Evolutionary conservation across 2,113 vertebrate genomes (phyloP).

Genomic region (Colius striatus): DNA sequence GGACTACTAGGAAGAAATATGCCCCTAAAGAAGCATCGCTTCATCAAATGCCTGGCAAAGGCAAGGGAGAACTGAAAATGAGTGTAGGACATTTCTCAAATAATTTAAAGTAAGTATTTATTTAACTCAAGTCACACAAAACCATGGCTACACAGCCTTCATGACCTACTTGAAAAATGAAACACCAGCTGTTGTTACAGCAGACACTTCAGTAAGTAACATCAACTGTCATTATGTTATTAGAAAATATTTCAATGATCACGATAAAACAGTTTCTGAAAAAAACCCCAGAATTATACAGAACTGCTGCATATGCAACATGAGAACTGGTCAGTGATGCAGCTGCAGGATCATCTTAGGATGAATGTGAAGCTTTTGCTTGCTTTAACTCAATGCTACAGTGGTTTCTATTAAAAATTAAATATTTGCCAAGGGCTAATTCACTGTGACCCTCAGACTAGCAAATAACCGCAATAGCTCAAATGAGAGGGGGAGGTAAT

Average conservation of each 20-base stretch:
- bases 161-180: background rate
- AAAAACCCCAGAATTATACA: background rate
- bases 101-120: background rate
- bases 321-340: background rate
- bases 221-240: background rate
- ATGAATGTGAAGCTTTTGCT: background rate
- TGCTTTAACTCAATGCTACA: slow-evolving; percentile 10
- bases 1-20: slow-evolving; percentile 20
- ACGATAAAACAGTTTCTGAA: background rate
- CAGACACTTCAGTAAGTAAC: background rate
- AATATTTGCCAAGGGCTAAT: slow-evolving; percentile 53
- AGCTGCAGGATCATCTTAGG: background rate
- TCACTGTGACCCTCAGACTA: slow-evolving; percentile 44
- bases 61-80: background rate
- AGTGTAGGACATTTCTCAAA: background rate
- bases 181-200: background rate
- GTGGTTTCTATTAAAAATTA: slow-evolving; percentile 46
- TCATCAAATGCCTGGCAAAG: background rate
- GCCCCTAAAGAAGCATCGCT: background rate
- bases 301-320: background rate
- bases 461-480: slow-evolving; percentile 43
- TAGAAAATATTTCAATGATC: background rate
- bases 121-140: background rate
- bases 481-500: background rate
- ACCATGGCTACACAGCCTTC: background rate